These are phyloP conservation scores for Apodemia duryi DNA, from an alignment of 2,888 invertebrate genomes.

Conservation along the genomic window DNA sequence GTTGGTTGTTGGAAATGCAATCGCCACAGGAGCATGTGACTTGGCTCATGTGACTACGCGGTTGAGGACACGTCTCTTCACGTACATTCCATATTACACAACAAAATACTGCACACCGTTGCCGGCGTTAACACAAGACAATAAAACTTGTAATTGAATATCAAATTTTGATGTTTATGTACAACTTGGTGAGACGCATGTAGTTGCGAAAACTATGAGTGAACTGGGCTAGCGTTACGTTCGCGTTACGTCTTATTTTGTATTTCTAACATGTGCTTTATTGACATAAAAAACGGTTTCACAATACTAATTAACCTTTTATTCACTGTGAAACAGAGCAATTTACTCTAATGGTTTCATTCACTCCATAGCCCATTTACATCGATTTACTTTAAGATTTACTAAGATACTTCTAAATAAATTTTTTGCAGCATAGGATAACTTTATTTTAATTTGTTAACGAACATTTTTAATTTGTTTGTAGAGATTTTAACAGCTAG, in stretches of 20 bases:
- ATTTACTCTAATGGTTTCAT: background rate
- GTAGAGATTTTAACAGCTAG: too few relatives aligned
- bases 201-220: conserved; percentile 50
- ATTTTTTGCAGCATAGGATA: too few relatives aligned
- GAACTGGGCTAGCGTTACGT: conserved; percentile 46
- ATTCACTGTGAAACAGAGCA: conserved; percentile 30
- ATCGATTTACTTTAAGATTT: too few relatives aligned
- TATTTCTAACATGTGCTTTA: conserved; percentile 47
- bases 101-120: conserved; percentile 14
- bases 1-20: conserved; percentile 55
- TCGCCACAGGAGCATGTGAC: conserved; percentile 47
- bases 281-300: conserved; percentile 48
- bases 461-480: too few relatives aligned
- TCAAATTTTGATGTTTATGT: background rate
- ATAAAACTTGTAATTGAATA: background rate
- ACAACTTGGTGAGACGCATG: conserved; percentile 20
- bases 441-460: too few relatives aligned
- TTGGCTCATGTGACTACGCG: conserved; percentile 49
- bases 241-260: conserved; percentile 47
- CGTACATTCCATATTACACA: conserved; percentile 10
- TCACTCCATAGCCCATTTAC: background rate
- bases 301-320: conserved; percentile 45
- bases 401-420: too few relatives aligned
- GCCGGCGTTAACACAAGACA: background rate
- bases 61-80: conserved; percentile 24